Evolutionary conservation across 2,797 vertebrate genomes (phyloP).

Genomic region (Apogon talboti): DNA sequence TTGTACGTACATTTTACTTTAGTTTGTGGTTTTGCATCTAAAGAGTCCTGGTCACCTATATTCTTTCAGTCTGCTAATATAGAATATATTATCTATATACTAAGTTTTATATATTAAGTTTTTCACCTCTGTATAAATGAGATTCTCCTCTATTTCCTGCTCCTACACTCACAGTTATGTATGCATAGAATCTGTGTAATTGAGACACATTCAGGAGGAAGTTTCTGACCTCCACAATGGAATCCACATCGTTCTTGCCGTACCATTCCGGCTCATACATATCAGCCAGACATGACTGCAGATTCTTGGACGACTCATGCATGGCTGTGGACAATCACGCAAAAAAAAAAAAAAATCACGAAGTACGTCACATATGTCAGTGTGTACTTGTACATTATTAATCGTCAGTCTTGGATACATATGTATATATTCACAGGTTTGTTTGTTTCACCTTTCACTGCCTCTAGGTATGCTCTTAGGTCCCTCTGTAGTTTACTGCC

Average conservation of each 20-base stretch:
- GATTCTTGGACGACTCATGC: slow-evolving; percentile 95
- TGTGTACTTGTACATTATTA: no score
- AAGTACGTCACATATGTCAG: slow-evolving; percentile 2
- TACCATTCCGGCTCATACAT: slow-evolving; percentile 97
- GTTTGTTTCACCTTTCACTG: slow-evolving; percentile 87
- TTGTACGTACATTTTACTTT: not conserved
- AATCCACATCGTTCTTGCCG: slow-evolving; percentile 91
- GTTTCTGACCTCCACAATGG: slow-evolving; percentile 90
- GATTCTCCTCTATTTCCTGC: not conserved
- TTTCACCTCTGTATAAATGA: slow-evolving; percentile 19
- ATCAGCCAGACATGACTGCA: slow-evolving; percentile 94
- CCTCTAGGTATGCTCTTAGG: slow-evolving; percentile 89
- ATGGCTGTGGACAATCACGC: slow-evolving; percentile 85
- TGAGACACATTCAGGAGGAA: slow-evolving; percentile 16
- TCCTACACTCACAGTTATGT: not conserved
- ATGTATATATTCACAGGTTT: not conserved
- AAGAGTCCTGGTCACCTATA: no score
- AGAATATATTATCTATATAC: no score
- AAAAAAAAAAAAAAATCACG: slow-evolving; percentile 1
- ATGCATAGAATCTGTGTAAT: not conserved
- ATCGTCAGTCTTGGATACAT: not conserved
- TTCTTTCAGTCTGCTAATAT: no score
- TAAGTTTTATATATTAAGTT: no score
- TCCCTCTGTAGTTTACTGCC: slow-evolving; percentile 93
- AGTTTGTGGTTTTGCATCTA: not conserved